Base-by-base conservation (phyloP, 2,888 invertebrate species). In the Scelioninae gen. 1 region DNA sequence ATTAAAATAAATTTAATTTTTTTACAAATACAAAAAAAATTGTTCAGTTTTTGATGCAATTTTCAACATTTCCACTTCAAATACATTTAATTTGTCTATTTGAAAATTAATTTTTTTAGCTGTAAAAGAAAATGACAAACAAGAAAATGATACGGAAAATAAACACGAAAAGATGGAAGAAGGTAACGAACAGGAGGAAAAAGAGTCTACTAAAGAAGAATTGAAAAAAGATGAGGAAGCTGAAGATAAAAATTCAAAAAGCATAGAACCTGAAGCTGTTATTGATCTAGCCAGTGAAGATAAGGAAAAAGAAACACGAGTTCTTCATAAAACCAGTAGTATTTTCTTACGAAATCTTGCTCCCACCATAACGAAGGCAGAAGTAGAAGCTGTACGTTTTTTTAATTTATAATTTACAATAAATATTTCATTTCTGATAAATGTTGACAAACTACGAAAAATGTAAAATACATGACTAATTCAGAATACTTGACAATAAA, bases 341-440 rank as follows among this genome's bases (percentile, higher is more conserved):
- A 99, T 99, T 87, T 99, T 99, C 91, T 93, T 99, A 76, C 95
- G 99, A 56, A 99, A 99, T 93, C 94, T 99, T 75, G 98, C 99
- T 0, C 98, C 99, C 0, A 96, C 97, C 0, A 98, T 99, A 76
- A 99, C 99, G 0, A 97, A 98, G 89, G 96, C 97, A 60, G 99
- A 99, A 94, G 97, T 99, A 5, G 99, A 99, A 94, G 96, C 97
- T 38, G 96, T 98, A 38, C 1, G 16, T 16, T 11, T 51, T 51
- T 63, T 34, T 16, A n/a, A n/a, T n/a, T n/a, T n/a, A n/a, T n/a
- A n/a, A n/a, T n/a, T n/a, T n/a, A n/a, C n/a, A n/a, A n/a, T n/a
- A n/a, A n/a, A n/a, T n/a, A n/a, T n/a, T n/a, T n/a, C n/a, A n/a
- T n/a, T n/a, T n/a, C n/a, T n/a, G n/a, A n/a, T n/a, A n/a, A n/a